Evolutionary conservation across 2,113 vertebrate genomes (phyloP), one percentile per base, ranked within the genome.

Genomic region (Paracanthobrama guichenoti): DNA sequence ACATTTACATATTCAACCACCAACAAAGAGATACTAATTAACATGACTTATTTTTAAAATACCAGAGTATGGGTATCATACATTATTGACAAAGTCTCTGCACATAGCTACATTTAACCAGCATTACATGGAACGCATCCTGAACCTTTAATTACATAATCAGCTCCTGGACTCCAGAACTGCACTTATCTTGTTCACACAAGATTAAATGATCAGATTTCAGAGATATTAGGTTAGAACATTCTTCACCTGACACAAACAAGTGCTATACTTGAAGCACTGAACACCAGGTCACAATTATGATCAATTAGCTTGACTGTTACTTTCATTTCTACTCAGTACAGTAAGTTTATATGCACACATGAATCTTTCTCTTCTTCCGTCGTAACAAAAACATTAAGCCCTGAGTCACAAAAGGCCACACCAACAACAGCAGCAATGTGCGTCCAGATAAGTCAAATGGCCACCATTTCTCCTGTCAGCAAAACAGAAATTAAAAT

Each of bases 331-430:
- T 73, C 18, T 42, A 57, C 20, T 84, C 20, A 42, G 6, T 14
- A 59, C 18, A 39, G 39, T 42, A 6, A n/a, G 67, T 79, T 92
- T 86, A 93, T 6, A 87, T 69, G 86, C 85, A 86, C n/a, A 88
- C 22, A 24, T 82, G 84, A 24, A 81, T 81, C 28, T 90, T 92
- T 91, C 89, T 95, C 87, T 94, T 96, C 90, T 89, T 92, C 83
- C 91, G 93, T 81, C 89, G 95, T 86, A 96, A 91, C 86, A 94
- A 91, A 85, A 90, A 89, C 71, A 96, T 89, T 81, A 98, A 87
- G 90, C 94, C 96, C 92, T 98, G 96, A 75, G 95, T 95, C 1
- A 96, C 22, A 71, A 98, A 96, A 26, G 98, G 98, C 97, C 98
- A 99, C 67, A 97, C 55, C 87, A 97, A n/a, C 79, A 99, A 92